phyloP scores from a whole-genome alignment of 2,113 vertebrate species.

The Coturnix japonica region DNA sequence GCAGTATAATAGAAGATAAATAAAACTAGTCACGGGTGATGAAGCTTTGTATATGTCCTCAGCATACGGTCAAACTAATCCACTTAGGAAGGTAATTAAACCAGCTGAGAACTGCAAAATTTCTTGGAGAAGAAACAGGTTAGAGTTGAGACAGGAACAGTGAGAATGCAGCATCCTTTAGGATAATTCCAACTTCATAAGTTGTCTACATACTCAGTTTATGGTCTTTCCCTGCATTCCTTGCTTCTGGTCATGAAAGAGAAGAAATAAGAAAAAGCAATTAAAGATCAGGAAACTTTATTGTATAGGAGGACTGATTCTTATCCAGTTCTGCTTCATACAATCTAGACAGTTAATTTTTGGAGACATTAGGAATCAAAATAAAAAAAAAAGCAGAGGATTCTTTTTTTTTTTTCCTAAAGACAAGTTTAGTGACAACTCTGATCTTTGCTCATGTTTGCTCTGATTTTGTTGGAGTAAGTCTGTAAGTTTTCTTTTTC shows the following conservation, averaged over 20 bases:
- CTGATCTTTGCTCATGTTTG: background rate
- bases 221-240: background rate
- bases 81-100: constrained; percentile 32
- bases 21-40: background rate
- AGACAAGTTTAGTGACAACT: background rate
- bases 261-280: background rate
- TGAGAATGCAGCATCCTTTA: background rate
- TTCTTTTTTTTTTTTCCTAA: background rate
- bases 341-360: background rate
- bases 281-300: background rate
- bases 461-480: background rate
- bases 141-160: background rate
- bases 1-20: constrained; percentile 16
- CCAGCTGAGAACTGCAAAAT: background rate
- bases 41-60: background rate
- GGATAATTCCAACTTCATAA: background rate
- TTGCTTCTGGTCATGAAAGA: background rate
- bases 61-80: constrained; percentile 20
- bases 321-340: background rate
- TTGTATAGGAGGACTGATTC: background rate
- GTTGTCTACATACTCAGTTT: background rate
- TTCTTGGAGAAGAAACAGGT: background rate
- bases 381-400: background rate
- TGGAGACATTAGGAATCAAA: background rate
- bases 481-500: background rate